These are phyloP conservation scores for Notiomystis cincta DNA, from an alignment of 2,113 vertebrate species.

Conservation along the genomic window DNA sequence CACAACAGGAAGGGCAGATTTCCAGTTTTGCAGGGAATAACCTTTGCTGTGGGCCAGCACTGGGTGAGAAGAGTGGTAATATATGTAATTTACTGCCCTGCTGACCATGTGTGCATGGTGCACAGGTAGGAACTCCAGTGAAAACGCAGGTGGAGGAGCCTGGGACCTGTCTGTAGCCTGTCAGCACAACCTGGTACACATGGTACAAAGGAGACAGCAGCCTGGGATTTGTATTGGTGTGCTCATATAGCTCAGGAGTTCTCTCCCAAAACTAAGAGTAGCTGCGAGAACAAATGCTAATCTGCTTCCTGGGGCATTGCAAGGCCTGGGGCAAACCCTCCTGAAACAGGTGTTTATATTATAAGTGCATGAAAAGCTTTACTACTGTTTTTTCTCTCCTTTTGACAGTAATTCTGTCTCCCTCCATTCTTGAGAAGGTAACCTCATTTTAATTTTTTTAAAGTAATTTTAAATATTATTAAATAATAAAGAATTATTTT, in stretches of 20 bases:
- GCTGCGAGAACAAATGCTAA: background rate
- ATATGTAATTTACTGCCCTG: background rate
- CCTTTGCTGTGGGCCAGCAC: background rate
- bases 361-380: background rate
- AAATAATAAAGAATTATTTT: background rate
- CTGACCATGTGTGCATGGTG: accelerated
- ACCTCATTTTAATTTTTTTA: background rate
- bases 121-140: accelerated
- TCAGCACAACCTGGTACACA: accelerated
- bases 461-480: background rate
- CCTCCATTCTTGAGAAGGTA: background rate
- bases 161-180: background rate
- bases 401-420: background rate
- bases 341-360: background rate
- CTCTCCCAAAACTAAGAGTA: background rate
- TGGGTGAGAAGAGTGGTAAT: background rate
- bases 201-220: background rate
- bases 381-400: background rate
- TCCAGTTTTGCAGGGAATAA: background rate
- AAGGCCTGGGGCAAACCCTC: background rate
- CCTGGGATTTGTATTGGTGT: background rate
- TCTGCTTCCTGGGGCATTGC: background rate
- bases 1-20: background rate
- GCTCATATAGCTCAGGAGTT: background rate
- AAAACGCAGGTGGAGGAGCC: background rate